phyloP scores from a whole-genome alignment of 2,113 vertebrate genomes.

The Phycodurus eques region DNA sequence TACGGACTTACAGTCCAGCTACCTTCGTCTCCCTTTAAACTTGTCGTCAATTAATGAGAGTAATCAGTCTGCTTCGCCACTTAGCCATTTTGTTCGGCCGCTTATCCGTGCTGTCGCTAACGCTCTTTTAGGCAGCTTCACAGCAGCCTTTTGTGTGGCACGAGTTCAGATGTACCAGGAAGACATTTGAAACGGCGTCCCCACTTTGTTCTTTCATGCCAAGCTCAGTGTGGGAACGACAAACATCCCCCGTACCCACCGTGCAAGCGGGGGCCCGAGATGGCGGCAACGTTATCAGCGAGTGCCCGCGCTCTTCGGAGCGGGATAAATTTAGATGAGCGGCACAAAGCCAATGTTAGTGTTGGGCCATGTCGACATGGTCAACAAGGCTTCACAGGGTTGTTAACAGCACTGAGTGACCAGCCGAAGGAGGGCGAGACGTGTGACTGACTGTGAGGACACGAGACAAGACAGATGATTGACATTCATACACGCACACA shows the following conservation, averaged over 20 bases:
- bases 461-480: conserved; percentile 22
- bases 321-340: conserved; percentile 55
- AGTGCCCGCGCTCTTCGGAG: conserved; percentile 42
- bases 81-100: conserved; percentile 10
- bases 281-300: conserved; percentile 55
- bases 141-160: conserved; percentile 18
- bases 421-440: conserved; percentile 19
- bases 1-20: background rate
- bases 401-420: conserved; percentile 16
- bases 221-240: conserved; percentile 72
- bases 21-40: background rate
- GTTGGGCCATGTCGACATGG: conserved; percentile 57
- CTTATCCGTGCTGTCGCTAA: background rate
- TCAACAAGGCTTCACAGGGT: conserved; percentile 30
- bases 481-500: conserved; percentile 12
- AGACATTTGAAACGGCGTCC: conserved; percentile 44
- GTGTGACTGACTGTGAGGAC: conserved; percentile 6
- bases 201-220: conserved; percentile 53
- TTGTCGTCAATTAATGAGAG: background rate
- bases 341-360: conserved; percentile 64
- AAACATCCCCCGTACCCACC: conserved; percentile 70
- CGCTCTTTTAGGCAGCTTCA: conserved; percentile 18
- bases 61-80: background rate
- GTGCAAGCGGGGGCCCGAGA: conserved; percentile 25
- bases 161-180: conserved; percentile 29